Evolutionary conservation across 1,140 invertebrate genomes (phyloP).

Genomic region (Drosophila arizonae): DNA sequence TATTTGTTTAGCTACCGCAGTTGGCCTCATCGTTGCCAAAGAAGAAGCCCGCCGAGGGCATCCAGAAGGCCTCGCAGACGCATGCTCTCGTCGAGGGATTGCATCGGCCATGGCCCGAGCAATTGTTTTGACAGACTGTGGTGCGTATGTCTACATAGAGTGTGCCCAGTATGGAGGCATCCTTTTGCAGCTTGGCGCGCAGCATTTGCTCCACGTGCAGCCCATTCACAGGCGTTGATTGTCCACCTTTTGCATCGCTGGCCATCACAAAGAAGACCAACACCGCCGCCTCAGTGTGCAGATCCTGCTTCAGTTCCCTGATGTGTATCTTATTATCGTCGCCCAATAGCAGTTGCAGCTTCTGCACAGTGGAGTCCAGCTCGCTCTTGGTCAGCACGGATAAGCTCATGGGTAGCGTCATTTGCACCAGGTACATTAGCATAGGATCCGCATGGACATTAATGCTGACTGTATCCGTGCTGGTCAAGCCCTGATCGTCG

Average conservation of each 20-base stretch:
- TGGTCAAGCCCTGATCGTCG: constrained; percentile 93
- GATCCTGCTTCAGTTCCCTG: constrained; percentile 86
- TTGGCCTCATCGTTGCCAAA: constrained; percentile 84
- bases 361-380: constrained; percentile 84
- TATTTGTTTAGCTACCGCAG: constrained; percentile 81
- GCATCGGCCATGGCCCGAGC: constrained; percentile 95
- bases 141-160: constrained; percentile 91
- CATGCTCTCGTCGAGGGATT: constrained; percentile 92
- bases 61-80: constrained; percentile 97
- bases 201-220: constrained; percentile 86
- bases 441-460: constrained; percentile 92
- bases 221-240: constrained; percentile 83
- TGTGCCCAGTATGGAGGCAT: constrained; percentile 89
- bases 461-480: constrained; percentile 91
- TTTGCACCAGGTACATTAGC: constrained; percentile 89
- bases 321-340: constrained; percentile 88
- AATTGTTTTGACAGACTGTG: constrained; percentile 94
- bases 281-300: constrained; percentile 85
- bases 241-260: constrained; percentile 79
- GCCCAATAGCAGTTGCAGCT: constrained; percentile 86
- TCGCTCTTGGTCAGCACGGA: constrained; percentile 83
- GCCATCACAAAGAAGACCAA: constrained; percentile 86
- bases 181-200: constrained; percentile 87
- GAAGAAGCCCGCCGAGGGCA: constrained; percentile 87
- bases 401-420: constrained; percentile 89